Evolutionary conservation across 2,113 vertebrate genomes (phyloP), one percentile per base, ranked within the genome.

Genomic region (Brachyhypopomus gauderio): DNA sequence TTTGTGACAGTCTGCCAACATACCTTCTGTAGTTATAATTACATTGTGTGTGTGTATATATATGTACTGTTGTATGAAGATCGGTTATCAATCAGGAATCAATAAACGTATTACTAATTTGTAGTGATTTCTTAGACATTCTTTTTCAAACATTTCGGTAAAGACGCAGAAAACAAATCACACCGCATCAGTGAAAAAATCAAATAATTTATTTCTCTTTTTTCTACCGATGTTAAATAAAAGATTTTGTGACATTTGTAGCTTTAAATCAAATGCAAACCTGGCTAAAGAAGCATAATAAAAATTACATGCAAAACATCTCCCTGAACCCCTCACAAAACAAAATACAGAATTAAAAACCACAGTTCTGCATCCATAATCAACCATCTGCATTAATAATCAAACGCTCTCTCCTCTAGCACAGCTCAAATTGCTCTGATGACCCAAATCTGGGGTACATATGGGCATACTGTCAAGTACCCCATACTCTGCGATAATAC

Each of bases 151-250:
- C 14, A 12, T 12, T 75, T 48, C 27, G 75, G 25, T 55, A 59
- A 30, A 23, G 30, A 16, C 16, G 63, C 16, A 52, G 45, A 52
- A 52, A 52, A 52, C 9, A 52, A 52, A 52, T 60, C 16, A 66
- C 56, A 67, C 19, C 7, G 90, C 88, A 89, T 87, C 86, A 89
- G 88, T 88, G 91, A 92, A 91, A 90, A 89, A 91, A 89, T 89
- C 87, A 86, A 90, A 91, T 91, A 91, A 91, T 91, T 90, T 91
- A 91, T 91, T 91, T 90, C 88, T 89, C 88, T 91, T 85, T 90
- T 90, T 89, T 89, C 87, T 72, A 55, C n/a, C 87, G 88, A 90
- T 88, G 90, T 92, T 91, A 92, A 92, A 92, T 92, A 92, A 92
- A 91, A 89, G 76, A 87, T 90, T 83, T 90, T 64, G 45, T 52